Evolutionary conservation across 2,888 invertebrate species (phyloP).

Genomic region (Altica lythri): DNA sequence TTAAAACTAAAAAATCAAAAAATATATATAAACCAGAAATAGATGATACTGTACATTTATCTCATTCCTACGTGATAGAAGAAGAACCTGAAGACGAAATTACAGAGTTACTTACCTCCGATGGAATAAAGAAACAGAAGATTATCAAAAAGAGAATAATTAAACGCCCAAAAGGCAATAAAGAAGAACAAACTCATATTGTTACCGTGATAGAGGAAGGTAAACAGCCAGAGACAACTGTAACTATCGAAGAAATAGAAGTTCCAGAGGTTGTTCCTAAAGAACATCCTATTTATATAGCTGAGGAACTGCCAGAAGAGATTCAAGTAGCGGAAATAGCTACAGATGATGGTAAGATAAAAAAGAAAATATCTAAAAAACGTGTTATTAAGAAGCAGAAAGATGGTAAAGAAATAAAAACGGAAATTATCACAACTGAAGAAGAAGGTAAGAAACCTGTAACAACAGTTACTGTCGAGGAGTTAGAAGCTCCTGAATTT

Average conservation of each 20-base stretch:
- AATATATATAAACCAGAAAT: conserved; percentile 38
- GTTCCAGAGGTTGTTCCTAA: conserved; percentile 41
- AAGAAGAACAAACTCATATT: conserved; percentile 53
- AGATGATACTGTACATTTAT: background rate
- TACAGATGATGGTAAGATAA: conserved; percentile 7
- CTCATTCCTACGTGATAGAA: conserved; percentile 30
- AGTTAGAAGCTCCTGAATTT: conserved; percentile 47
- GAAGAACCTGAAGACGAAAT: conserved; percentile 43
- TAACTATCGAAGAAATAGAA: conserved; percentile 45
- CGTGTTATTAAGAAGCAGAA: conserved; percentile 47
- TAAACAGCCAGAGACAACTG: conserved; percentile 44
- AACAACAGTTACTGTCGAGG: conserved; percentile 43
- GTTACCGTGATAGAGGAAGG: conserved; percentile 53
- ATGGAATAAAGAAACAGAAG: conserved; percentile 46
- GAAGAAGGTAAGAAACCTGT: conserved; percentile 47
- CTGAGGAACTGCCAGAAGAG: conserved; percentile 39
- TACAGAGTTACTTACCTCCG: conserved; percentile 37
- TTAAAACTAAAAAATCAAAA: conserved; percentile 49
- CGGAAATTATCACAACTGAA: conserved; percentile 48
- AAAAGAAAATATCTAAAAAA: conserved; percentile 52
- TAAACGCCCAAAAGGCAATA: conserved; percentile 49
- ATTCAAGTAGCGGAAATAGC: conserved; percentile 19
- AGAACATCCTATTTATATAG: conserved; percentile 40
- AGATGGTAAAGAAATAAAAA: conserved; percentile 45
- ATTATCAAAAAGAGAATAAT: conserved; percentile 56